Conservation (phyloP, 1,140 invertebrate genomes). For the Heterodera schachtii region DNA sequence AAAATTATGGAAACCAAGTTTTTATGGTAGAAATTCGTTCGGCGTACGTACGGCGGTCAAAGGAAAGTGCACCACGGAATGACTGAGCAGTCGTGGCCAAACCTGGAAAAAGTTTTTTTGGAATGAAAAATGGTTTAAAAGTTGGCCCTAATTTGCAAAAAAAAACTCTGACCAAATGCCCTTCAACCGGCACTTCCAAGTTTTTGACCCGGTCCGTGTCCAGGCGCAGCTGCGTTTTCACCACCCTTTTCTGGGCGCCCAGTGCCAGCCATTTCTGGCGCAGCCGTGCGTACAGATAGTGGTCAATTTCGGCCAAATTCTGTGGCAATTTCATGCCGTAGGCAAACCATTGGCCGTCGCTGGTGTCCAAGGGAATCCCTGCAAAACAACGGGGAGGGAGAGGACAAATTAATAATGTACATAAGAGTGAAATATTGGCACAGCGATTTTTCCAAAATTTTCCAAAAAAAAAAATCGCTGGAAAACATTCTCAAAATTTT, state of each 20-base stretch:
- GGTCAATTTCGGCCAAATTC: constrained; percentile 69
- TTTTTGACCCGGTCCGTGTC: constrained; percentile 75
- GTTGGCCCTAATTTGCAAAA: neutral
- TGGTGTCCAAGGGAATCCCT: constrained; percentile 12
- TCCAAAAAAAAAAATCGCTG: too few species aligned
- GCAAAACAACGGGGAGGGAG: too few species aligned
- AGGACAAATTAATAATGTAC: too few species aligned
- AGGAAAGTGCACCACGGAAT: constrained; percentile 74
- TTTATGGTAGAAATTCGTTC: constrained; percentile 28
- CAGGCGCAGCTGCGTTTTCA: constrained; percentile 77
- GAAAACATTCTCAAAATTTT: too few species aligned
- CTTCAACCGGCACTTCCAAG: constrained; percentile 50
- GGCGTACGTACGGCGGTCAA: constrained; percentile 76
- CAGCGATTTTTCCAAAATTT: neutral
- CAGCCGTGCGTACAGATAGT: constrained; percentile 68
- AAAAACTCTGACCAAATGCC: constrained; percentile 16
- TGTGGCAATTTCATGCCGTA: constrained; percentile 74
- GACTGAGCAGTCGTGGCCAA: constrained; percentile 74
- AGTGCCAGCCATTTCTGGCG: constrained; percentile 66
- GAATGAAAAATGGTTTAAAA: neutral
- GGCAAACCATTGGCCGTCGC: constrained; percentile 74
- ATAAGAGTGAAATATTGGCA: too few species aligned
- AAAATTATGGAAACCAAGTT: constrained; percentile 11
- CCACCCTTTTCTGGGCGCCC: constrained; percentile 63
- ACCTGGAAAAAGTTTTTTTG: constrained; percentile 43